Conservation (phyloP, 1,140 invertebrate genomes). For the Drosophila pruinosa region DNA sequence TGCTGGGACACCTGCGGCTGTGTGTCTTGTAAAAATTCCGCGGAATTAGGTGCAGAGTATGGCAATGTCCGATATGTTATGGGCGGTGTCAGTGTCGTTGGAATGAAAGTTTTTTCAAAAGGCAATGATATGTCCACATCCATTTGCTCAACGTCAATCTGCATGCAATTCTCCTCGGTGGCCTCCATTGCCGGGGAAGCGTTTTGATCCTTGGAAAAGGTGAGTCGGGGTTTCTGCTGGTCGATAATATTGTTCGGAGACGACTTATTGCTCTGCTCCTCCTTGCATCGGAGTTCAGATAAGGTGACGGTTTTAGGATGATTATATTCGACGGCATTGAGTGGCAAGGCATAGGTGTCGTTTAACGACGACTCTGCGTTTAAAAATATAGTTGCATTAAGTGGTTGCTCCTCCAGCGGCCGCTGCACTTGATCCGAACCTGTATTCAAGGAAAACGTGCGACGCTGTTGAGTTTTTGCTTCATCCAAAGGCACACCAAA, state of each 20-base stretch:
- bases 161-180: conserved; percentile 40
- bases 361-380: neutral
- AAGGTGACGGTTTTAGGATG: conserved; percentile 10
- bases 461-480: conserved; percentile 3
- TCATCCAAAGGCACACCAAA: conserved; percentile 27
- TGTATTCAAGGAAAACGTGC: conserved; percentile 30
- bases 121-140: conserved; percentile 58
- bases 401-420: neutral
- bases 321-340: neutral
- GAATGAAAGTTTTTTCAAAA: neutral
- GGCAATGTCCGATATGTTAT: neutral
- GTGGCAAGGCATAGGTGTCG: conserved; percentile 9
- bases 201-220: conserved; percentile 29
- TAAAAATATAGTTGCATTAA: neutral
- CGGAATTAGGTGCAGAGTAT: neutral
- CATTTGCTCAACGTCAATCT: conserved; percentile 53
- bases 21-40: no score
- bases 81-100: neutral
- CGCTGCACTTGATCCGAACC: neutral
- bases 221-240: conserved; percentile 16
- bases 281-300: neutral
- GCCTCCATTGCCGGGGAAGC: conserved; percentile 46
- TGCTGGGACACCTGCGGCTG: neutral
- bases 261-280: neutral
- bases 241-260: neutral